These are phyloP conservation scores for Somateria mollissima DNA, from an alignment of 2,797 vertebrate species.

Conservation along the genomic window DNA sequence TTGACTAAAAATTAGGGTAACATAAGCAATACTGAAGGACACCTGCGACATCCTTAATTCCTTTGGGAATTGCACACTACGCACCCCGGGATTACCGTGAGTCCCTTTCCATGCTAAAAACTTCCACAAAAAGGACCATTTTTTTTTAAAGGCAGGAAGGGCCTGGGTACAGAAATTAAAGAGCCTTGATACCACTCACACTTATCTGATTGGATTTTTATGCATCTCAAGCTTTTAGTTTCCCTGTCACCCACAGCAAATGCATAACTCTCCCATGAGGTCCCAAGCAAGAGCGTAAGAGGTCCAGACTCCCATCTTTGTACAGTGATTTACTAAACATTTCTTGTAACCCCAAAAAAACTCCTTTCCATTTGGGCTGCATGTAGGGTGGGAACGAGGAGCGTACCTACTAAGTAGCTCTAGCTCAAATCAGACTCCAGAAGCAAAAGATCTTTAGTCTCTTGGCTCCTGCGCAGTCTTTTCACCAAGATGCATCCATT, in stretches of 20 bases:
- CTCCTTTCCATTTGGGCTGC: neutral
- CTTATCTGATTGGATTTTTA: neutral
- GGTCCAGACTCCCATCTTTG: neutral
- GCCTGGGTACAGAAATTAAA: neutral
- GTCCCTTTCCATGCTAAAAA: neutral
- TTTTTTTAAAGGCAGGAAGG: neutral
- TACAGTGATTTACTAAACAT: neutral
- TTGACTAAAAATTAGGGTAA: neutral
- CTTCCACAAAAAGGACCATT: neutral
- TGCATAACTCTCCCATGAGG: neutral
- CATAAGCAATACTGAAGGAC: neutral
- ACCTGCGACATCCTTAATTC: neutral
- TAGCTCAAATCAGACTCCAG: neutral
- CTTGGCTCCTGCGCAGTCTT: neutral
- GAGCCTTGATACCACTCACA: neutral
- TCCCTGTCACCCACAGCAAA: neutral
- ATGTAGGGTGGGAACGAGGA: neutral
- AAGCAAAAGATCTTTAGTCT: neutral
- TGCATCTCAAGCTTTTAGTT: neutral
- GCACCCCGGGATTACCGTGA: neutral
- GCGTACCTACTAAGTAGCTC: neutral
- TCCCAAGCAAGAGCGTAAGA: neutral
- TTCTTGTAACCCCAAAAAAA: neutral
- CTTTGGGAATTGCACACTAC: neutral
- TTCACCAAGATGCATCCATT: neutral